These are phyloP conservation scores for Phaedon cochleariae DNA, from an alignment of 2,888 invertebrate species.

Conservation along the genomic window DNA sequence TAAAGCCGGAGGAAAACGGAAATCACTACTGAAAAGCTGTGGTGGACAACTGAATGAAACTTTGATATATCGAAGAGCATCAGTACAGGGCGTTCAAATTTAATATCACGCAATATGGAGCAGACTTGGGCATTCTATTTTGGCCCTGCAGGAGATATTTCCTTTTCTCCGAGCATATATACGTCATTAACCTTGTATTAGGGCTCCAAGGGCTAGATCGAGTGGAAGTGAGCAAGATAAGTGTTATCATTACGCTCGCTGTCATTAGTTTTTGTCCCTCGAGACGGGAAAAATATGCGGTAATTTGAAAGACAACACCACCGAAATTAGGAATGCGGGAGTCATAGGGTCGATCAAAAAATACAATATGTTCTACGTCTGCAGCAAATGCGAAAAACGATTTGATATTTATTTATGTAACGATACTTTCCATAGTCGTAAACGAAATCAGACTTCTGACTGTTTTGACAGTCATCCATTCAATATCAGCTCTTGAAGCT, in stretches of 20 bases:
- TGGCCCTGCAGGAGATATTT: neutral
- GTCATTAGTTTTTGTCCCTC: neutral
- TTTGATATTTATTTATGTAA: no score
- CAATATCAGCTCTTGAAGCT: no score
- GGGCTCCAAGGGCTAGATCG: neutral
- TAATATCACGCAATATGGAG: neutral
- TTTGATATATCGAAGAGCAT: neutral
- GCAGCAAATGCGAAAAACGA: no score
- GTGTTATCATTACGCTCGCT: neutral
- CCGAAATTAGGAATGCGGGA: neutral
- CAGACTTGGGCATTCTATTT: neutral
- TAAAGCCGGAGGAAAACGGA: no score
- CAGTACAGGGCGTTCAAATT: neutral
- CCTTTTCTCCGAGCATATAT: neutral
- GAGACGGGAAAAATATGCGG: neutral
- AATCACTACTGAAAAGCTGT: no score
- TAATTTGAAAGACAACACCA: neutral
- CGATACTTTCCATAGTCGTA: no score
- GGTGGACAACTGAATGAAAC: no score
- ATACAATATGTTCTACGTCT: no score
- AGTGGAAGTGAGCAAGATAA: constrained; percentile 1
- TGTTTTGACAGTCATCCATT: no score
- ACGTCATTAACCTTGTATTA: neutral
- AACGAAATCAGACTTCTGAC: no score
- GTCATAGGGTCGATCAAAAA: no score